A percentile compares a stretch with the other conserved stretches of the same genome.
These are phyloP conservation scores for Psix sp. DNA, from an alignment of 1,140 invertebrate genomes.

Conservation along the genomic window DNA sequence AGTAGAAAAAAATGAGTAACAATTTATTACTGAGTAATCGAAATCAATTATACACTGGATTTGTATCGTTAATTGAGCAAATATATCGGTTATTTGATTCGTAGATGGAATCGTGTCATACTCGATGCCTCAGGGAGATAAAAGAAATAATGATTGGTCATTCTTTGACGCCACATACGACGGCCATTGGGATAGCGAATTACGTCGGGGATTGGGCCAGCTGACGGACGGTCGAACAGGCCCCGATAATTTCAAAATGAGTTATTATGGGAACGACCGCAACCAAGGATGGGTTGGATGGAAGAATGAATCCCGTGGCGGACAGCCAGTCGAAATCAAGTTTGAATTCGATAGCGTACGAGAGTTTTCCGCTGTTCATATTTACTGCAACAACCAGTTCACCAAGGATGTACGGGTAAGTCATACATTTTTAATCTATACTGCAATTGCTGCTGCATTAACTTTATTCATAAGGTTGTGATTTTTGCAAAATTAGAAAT, in stretches of 20 bases:
- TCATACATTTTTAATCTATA: not conserved
- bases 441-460: not conserved
- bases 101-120: conserved; percentile 79
- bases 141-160: conserved; percentile 86
- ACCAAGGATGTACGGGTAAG: conserved; percentile 87
- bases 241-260: conserved; percentile 86
- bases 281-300: conserved; percentile 93
- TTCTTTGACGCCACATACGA: conserved; percentile 95
- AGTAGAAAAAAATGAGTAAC: conserved; percentile 5
- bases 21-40: conserved; percentile 39
- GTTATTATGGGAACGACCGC: conserved; percentile 79
- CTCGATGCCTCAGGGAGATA: conserved; percentile 83
- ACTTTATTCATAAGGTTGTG: too few species aligned
- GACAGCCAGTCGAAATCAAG: conserved; percentile 84
- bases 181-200: conserved; percentile 85
- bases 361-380: conserved; percentile 90
- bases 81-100: conserved; percentile 61
- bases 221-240: conserved; percentile 88
- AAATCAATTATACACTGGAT: conserved; percentile 32
- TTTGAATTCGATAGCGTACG: conserved; percentile 93
- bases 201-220: conserved; percentile 89
- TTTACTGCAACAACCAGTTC: conserved; percentile 90
- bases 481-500: too few species aligned
- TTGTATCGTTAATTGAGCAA: conserved; percentile 38
- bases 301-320: conserved; percentile 86